A percentile compares a stretch with the other conserved stretches of the same genome.
Evolutionary conservation across 1,140 invertebrate genomes (phyloP).

Genomic region (Dreissena rostriformis): DNA sequence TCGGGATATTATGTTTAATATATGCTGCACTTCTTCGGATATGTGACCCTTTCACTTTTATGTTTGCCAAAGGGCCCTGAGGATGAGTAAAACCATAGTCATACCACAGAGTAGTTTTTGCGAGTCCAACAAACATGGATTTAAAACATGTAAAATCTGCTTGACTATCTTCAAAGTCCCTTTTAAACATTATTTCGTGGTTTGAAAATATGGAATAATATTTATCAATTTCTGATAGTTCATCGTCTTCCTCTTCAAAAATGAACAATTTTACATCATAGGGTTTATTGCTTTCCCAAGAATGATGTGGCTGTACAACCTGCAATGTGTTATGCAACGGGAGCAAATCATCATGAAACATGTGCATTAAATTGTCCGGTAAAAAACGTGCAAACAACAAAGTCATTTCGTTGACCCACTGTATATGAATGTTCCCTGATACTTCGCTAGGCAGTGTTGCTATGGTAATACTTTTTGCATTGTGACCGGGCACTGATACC

Average conservation of each 20-base stretch:
- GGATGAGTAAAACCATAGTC: slow-evolving; percentile 83
- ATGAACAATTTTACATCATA: slow-evolving; percentile 72
- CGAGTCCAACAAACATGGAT: slow-evolving; percentile 79
- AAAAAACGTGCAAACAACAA: slow-evolving; percentile 82
- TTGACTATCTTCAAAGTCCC: slow-evolving; percentile 25
- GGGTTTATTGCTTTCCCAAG: neutral
- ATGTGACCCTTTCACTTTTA: slow-evolving; percentile 53
- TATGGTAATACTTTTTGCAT: slow-evolving; percentile 73
- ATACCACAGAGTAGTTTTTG: slow-evolving; percentile 82
- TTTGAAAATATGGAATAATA: slow-evolving; percentile 72
- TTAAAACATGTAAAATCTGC: slow-evolving; percentile 80
- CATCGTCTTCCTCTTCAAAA: slow-evolving; percentile 64
- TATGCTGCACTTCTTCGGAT: slow-evolving; percentile 61
- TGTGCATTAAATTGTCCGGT: slow-evolving; percentile 85
- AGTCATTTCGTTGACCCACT: slow-evolving; percentile 57
- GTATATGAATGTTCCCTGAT: slow-evolving; percentile 50
- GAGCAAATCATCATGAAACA: slow-evolving; percentile 84
- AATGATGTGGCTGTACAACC: slow-evolving; percentile 32
- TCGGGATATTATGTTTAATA: slow-evolving; percentile 58
- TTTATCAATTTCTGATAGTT: slow-evolving; percentile 58
- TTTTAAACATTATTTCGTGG: slow-evolving; percentile 59
- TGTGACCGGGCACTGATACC: slow-evolving; percentile 80
- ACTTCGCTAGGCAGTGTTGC: slow-evolving; percentile 70
- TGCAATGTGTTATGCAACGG: slow-evolving; percentile 81
- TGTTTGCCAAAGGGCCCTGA: slow-evolving; percentile 79